These are phyloP conservation scores for Panurus biarmicus DNA, from an alignment of 2,113 vertebrate genomes.

Conservation along the genomic window DNA sequence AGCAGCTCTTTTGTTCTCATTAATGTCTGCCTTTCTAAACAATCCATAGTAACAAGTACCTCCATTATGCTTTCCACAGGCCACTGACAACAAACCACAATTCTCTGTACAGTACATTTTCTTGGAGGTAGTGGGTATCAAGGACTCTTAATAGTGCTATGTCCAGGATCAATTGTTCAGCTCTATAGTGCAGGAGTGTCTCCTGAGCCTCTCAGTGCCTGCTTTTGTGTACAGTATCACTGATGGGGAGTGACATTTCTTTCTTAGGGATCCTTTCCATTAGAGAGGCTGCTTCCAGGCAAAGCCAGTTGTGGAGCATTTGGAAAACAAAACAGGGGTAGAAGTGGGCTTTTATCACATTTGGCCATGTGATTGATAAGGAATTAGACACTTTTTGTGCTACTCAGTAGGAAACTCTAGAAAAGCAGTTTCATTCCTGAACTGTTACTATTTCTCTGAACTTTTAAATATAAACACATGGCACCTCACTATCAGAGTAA, in stretches of 20 bases:
- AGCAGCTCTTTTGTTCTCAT: neutral
- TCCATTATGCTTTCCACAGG: neutral
- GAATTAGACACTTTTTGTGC: neutral
- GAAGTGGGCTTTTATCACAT: constrained; percentile 16
- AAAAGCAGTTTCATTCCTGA: neutral
- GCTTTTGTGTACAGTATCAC: constrained; percentile 3
- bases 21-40: constrained; percentile 16
- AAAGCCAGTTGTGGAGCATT: neutral
- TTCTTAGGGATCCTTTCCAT: constrained; percentile 42
- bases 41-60: neutral
- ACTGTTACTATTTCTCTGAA: neutral
- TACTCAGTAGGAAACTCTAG: neutral
- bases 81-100: constrained; percentile 23
- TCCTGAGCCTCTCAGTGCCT: neutral
- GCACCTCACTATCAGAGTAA: neutral
- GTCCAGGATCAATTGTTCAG: neutral
- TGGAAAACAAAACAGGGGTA: neutral
- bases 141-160: constrained; percentile 4
- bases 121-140: neutral
- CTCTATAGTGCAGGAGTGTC: constrained; percentile 1
- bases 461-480: neutral
- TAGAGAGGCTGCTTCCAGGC: constrained; percentile 10
- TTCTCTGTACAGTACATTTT: constrained; percentile 1
- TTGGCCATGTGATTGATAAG: neutral
- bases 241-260: constrained; percentile 2